Percentiles rank a stretch among this genome's conserved stretches.
phyloP scores from a whole-genome alignment of 2,888 invertebrate species.

The Hyalella azteca region DNA sequence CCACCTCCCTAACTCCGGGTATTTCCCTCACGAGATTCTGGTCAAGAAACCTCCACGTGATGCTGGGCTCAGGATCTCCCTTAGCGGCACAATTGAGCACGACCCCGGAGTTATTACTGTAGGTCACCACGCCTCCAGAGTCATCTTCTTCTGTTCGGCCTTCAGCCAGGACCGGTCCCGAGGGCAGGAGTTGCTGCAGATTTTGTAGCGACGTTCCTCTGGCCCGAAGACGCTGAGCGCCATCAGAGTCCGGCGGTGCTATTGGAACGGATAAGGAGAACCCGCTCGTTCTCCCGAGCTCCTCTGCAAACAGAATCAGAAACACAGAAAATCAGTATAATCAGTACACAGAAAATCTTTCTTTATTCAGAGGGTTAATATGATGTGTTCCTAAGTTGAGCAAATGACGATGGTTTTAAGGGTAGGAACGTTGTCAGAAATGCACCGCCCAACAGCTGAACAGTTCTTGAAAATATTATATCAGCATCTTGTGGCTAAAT shows the following conservation, averaged over 20 bases:
- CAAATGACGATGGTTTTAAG: too few species aligned
- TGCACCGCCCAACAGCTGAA: too few species aligned
- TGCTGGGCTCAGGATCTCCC: constrained; percentile 46
- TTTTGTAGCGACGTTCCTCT: constrained; percentile 6
- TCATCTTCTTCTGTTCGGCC: constrained; percentile 38
- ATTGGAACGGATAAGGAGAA: constrained; percentile 22
- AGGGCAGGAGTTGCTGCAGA: constrained; percentile 35
- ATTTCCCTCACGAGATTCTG: constrained; percentile 48
- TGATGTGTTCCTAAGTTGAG: too few species aligned
- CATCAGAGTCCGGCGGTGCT: neutral
- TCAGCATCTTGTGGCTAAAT: too few species aligned
- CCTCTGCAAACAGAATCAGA: neutral
- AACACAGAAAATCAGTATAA: neutral
- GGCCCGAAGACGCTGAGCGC: neutral
- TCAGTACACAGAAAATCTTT: too few species aligned
- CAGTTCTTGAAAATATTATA: too few species aligned
- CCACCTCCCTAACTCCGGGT: constrained; percentile 50
- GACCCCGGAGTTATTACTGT: constrained; percentile 50
- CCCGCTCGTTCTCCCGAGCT: neutral
- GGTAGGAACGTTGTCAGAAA: too few species aligned
- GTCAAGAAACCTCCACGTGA: constrained; percentile 47
- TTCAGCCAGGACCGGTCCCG: constrained; percentile 43
- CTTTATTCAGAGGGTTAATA: too few species aligned
- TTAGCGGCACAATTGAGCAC: constrained; percentile 46
- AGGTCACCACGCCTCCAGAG: constrained; percentile 45